phyloP scores from a whole-genome alignment of 2,113 vertebrate species.

The Aleadryas rufinucha region DNA sequence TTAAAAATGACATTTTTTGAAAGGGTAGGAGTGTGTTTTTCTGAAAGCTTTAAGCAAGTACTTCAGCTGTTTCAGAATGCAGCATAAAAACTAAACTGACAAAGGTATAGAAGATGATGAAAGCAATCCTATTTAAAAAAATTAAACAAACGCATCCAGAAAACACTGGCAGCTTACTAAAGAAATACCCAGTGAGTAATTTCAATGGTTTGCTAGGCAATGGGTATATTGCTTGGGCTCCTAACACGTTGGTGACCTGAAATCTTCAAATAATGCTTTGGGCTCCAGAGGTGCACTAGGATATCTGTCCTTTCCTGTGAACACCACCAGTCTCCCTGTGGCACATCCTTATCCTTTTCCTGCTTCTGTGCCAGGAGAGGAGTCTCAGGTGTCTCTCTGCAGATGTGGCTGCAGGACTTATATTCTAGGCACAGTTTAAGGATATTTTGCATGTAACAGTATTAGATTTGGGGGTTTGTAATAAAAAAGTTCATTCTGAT shows the following conservation, averaged over 20 bases:
- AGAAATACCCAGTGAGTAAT: not conserved
- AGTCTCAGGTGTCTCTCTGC: not conserved
- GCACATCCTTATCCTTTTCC: not conserved
- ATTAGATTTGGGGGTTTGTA: not conserved
- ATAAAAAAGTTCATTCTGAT: not conserved
- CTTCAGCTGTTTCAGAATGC: not conserved
- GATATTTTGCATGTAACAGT: not conserved
- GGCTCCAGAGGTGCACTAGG: not conserved
- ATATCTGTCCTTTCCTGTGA: not conserved
- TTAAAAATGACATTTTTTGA: not conserved
- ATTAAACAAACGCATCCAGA: not conserved
- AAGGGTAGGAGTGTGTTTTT: not conserved
- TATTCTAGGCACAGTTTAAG: not conserved
- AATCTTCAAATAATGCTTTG: not conserved
- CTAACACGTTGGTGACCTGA: not conserved
- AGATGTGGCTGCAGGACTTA: not conserved
- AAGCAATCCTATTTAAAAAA: not conserved
- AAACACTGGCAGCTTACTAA: not conserved
- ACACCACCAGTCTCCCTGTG: not conserved
- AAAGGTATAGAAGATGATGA: not conserved
- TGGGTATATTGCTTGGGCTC: not conserved
- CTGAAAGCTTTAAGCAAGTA: not conserved
- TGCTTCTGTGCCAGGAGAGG: not conserved
- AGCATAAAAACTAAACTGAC: not conserved
- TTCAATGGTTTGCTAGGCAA: not conserved